Evolutionary conservation across 1,140 invertebrate species (phyloP).

Genomic region (Pseudomyrmex cubaensis): DNA sequence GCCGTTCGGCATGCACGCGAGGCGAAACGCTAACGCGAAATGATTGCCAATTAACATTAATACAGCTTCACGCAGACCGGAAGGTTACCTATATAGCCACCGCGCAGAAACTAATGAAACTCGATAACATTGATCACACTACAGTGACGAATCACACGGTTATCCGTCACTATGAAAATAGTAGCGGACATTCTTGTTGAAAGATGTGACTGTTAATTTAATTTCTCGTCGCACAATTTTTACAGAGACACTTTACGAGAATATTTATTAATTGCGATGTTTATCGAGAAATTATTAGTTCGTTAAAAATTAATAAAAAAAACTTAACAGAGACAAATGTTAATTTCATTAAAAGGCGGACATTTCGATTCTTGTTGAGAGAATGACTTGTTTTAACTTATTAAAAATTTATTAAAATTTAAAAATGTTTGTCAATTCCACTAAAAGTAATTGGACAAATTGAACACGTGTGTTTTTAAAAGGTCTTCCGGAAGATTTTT

Average conservation of each 20-base stretch:
- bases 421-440: neutral
- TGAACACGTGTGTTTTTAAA: too few relatives aligned
- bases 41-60: constrained; percentile 54
- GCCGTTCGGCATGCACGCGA: constrained; percentile 38
- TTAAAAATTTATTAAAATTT: neutral
- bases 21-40: constrained; percentile 34
- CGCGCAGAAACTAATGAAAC: constrained; percentile 45
- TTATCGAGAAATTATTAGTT: too few relatives aligned
- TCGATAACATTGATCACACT: constrained; percentile 8
- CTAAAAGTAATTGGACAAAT: neutral
- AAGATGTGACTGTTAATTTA: too few relatives aligned
- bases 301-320: too few relatives aligned
- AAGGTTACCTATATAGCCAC: constrained; percentile 33
- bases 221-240: too few relatives aligned
- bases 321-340: too few relatives aligned
- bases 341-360: too few relatives aligned
- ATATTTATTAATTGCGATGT: too few relatives aligned
- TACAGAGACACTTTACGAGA: too few relatives aligned
- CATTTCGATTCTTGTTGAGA: too few relatives aligned
- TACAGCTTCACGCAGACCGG: constrained; percentile 5
- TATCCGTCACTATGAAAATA: neutral
- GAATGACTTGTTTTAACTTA: neutral
- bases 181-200: neutral
- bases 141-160: neutral
- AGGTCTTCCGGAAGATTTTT: too few relatives aligned